Percentiles rank a stretch among this genome's conserved stretches.
Conservation (phyloP, 2,113 vertebrate genomes). For the Xiphophorus maculatus region DNA sequence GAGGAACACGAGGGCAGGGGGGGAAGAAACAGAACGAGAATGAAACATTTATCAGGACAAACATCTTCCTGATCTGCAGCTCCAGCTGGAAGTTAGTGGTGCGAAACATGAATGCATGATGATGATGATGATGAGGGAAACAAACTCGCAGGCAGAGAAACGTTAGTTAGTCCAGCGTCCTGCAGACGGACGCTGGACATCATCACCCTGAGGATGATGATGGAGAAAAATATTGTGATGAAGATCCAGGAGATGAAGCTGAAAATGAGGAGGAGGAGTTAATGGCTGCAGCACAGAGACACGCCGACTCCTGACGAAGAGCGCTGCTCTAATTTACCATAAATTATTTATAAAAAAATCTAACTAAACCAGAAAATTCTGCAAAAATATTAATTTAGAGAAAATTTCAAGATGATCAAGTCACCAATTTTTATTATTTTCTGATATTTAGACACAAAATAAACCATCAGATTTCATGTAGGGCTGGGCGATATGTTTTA, state of each 20-base stretch:
- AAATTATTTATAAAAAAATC: too few relatives aligned
- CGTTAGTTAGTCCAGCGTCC: conserved; percentile 56
- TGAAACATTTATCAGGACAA: conserved; percentile 69
- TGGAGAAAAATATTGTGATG: conserved; percentile 21
- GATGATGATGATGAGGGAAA: conserved; percentile 12
- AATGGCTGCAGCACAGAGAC: too few relatives aligned
- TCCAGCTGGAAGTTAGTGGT: conserved; percentile 31
- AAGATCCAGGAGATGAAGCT: conserved; percentile 43
- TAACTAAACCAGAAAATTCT: too few relatives aligned
- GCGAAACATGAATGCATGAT: not conserved
- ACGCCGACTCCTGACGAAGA: too few relatives aligned
- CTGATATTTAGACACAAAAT: too few relatives aligned
- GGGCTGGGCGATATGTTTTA: too few relatives aligned
- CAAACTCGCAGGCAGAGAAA: conserved; percentile 42
- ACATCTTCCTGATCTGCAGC: not conserved
- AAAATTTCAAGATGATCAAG: not conserved
- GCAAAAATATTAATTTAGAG: too few relatives aligned
- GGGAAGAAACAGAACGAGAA: conserved; percentile 66
- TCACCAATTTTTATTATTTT: too few relatives aligned
- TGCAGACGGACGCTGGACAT: conserved; percentile 44
- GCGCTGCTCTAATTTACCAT: too few relatives aligned
- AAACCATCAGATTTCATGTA: too few relatives aligned
- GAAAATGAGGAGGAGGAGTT: too few relatives aligned
- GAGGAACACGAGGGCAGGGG: conserved; percentile 67
- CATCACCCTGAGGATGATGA: conserved; percentile 68